phyloP scores from a whole-genome alignment of 2,888 invertebrate species.

The Drosophila flavopinicola region DNA sequence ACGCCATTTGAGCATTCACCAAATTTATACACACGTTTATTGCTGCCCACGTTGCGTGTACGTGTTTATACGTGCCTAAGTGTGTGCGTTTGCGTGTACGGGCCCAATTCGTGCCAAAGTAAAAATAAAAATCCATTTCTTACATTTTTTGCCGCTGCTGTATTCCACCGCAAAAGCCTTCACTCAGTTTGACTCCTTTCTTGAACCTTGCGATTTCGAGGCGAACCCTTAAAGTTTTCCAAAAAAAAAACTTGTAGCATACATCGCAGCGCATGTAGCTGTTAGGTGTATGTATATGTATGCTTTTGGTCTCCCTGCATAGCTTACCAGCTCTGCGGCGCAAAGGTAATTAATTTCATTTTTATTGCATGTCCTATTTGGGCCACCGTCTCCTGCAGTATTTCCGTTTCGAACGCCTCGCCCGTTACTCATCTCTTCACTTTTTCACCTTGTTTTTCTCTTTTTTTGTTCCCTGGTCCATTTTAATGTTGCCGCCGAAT shows the following conservation, averaged over 20 bases:
- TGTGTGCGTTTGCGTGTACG: conserved; percentile 15
- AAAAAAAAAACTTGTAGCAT: conserved; percentile 32
- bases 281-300: not conserved
- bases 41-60: conserved; percentile 35
- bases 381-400: conserved; percentile 22
- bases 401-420: conserved; percentile 23
- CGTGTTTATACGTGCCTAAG: conserved; percentile 8
- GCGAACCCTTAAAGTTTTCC: conserved; percentile 16
- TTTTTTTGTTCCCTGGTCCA: conserved; percentile 15
- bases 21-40: conserved; percentile 72
- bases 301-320: conserved; percentile 9
- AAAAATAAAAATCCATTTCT: conserved; percentile 56
- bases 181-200: conserved; percentile 22
- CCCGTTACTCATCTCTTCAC: conserved; percentile 47
- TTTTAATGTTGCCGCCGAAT: conserved; percentile 57
- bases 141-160: conserved; percentile 37
- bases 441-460: conserved; percentile 1
- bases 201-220: conserved; percentile 42
- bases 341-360: conserved; percentile 71
- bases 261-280: conserved; percentile 18
- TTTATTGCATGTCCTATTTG: conserved; percentile 68
- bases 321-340: conserved; percentile 24
- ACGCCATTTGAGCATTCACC: conserved; percentile 68
- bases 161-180: conserved; percentile 18
- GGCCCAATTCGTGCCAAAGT: conserved; percentile 29